Evolutionary conservation across 2,113 vertebrate species (phyloP).

Genomic region (Hymenochirus boettgeri): DNA sequence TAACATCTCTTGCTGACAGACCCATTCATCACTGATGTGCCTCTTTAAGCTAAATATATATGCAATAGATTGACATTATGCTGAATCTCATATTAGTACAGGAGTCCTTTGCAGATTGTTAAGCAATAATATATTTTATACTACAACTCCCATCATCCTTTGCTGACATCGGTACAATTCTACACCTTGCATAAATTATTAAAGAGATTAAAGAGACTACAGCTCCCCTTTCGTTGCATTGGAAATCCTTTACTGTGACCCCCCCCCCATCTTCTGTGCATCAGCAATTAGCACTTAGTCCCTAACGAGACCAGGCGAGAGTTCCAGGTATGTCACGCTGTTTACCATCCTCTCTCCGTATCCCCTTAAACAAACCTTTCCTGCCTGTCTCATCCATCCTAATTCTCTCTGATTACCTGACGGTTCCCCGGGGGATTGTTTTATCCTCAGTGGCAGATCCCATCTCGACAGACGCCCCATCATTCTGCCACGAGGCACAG

Average conservation of each 20-base stretch:
- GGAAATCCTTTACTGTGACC: neutral
- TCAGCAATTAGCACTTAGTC: conserved; percentile 15
- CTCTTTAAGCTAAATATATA: neutral
- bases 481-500: conserved; percentile 36
- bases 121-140: too few relatives aligned
- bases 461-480: conserved; percentile 33
- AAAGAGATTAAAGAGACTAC: too few relatives aligned
- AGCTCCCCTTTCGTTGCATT: too few relatives aligned
- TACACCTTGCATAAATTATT: neutral
- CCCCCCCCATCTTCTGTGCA: conserved; percentile 2
- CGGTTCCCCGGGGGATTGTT: conserved; percentile 27
- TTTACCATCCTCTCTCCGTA: conserved; percentile 38
- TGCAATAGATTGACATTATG: conserved; percentile 4
- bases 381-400: conserved; percentile 37
- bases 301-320: conserved; percentile 1
- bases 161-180: too few relatives aligned
- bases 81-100: too few relatives aligned
- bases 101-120: too few relatives aligned
- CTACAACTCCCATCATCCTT: too few relatives aligned
- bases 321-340: conserved; percentile 22
- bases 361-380: conserved; percentile 43
- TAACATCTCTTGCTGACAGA: neutral
- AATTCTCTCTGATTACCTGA: conserved; percentile 40
- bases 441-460: conserved; percentile 41
- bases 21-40: neutral